Percentiles rank a stretch among this genome's conserved stretches.
phyloP scores from a whole-genome alignment of 2,113 vertebrate genomes.

The Semnornis frantzii region DNA sequence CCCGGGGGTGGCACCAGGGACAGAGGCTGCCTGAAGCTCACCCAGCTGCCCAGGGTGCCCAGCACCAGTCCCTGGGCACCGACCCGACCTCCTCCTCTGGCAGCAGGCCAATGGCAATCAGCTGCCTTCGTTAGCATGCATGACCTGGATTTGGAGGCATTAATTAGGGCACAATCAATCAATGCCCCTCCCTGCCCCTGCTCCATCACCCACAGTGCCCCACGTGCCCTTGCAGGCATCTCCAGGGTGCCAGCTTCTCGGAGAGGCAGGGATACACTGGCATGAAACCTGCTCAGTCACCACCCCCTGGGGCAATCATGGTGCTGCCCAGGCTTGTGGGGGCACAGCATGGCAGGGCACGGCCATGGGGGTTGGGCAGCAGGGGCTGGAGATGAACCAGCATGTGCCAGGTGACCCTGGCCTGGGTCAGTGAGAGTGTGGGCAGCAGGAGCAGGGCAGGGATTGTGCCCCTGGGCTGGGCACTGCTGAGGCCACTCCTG shows the following conservation, averaged over 20 bases:
- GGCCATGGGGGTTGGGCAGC: too few relatives aligned
- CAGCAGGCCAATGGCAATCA: not conserved
- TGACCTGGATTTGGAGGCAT: constrained; percentile 32
- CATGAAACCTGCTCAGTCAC: not conserved
- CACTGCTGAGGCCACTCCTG: too few relatives aligned
- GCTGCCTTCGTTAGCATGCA: constrained; percentile 4
- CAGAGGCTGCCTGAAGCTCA: not conserved
- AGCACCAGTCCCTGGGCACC: not conserved
- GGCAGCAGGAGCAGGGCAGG: too few relatives aligned
- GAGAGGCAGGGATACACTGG: not conserved
- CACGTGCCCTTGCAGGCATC: not conserved
- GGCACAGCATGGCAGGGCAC: not conserved
- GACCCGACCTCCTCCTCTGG: not conserved
- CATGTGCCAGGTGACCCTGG: too few relatives aligned
- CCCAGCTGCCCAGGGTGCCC: accelerated
- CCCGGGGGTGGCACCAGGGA: not conserved
- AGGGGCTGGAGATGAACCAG: too few relatives aligned
- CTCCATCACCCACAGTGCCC: not conserved
- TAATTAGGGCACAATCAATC: constrained; percentile 45
- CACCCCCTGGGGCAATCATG: not conserved
- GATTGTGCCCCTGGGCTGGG: too few relatives aligned
- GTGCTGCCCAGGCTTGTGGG: accelerated
- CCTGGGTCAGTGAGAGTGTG: too few relatives aligned
- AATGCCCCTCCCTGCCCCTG: not conserved
- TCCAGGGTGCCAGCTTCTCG: not conserved